phyloP scores from a whole-genome alignment of 2,888 invertebrate species.

The Drosophila monieri region DNA sequence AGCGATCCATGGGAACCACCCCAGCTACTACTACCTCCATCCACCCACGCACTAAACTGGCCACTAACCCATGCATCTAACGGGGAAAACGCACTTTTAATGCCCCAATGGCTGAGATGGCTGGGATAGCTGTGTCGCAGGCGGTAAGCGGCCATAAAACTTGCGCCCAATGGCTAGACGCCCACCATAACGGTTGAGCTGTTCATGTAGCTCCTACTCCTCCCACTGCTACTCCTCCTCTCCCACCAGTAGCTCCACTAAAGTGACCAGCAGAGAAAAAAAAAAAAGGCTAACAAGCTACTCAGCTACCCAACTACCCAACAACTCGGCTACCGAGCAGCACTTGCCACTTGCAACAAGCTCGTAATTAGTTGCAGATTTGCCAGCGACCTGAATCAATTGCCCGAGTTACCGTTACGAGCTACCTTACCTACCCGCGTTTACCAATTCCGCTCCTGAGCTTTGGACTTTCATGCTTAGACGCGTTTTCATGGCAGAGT shows the following conservation, averaged over 20 bases:
- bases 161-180: conserved; percentile 45
- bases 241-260: conserved; percentile 32
- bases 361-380: conserved; percentile 56
- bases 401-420: conserved; percentile 50
- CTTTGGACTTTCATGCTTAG: conserved; percentile 37
- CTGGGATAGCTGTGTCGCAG: conserved; percentile 31
- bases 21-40: background rate
- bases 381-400: conserved; percentile 62
- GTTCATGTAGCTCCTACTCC: conserved; percentile 2
- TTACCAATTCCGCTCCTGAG: conserved; percentile 8
- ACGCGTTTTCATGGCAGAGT: conserved; percentile 48
- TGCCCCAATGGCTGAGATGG: conserved; percentile 10
- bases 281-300: conserved; percentile 27
- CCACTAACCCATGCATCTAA: conserved; percentile 31
- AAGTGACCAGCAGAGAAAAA: conserved; percentile 41
- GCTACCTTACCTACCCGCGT: background rate
- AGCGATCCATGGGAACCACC: conserved; percentile 51
- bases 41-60: conserved; percentile 29
- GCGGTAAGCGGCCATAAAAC: conserved; percentile 51
- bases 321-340: conserved; percentile 21
- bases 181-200: conserved; percentile 47
- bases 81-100: conserved; percentile 33
- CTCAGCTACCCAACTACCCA: conserved; percentile 5
- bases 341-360: conserved; percentile 30
- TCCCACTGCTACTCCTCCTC: background rate